phyloP scores from a whole-genome alignment of 2,888 invertebrate genomes.

The Cephalotes varians region DNA sequence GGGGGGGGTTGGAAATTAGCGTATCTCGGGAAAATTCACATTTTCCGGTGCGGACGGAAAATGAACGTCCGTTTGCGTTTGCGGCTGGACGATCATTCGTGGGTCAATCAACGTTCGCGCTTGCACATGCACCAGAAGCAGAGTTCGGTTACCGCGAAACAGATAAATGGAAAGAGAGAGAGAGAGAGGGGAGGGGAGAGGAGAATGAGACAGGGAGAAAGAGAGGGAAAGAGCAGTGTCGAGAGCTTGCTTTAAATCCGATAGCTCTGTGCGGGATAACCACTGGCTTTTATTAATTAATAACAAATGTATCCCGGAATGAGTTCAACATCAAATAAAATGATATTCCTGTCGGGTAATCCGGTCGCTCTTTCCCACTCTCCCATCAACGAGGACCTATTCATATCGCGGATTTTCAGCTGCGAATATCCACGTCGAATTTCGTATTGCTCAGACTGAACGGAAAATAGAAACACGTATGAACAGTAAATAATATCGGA shows the following conservation, averaged over 20 bases:
- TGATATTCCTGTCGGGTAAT: slow-evolving; percentile 80
- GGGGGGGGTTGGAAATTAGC: slow-evolving; percentile 58
- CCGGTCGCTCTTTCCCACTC: slow-evolving; percentile 47
- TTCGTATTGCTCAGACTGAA: background rate
- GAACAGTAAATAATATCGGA: slow-evolving; percentile 24
- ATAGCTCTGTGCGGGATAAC: slow-evolving; percentile 74
- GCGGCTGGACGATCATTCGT: slow-evolving; percentile 70
- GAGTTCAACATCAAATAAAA: slow-evolving; percentile 82
- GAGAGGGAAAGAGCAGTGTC: slow-evolving; percentile 52
- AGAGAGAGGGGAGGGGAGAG: slow-evolving; percentile 15
- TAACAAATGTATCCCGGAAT: slow-evolving; percentile 81
- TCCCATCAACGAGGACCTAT: slow-evolving; percentile 42
- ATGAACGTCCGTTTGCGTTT: slow-evolving; percentile 72
- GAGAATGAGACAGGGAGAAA: background rate
- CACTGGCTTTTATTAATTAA: slow-evolving; percentile 81
- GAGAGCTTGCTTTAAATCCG: slow-evolving; percentile 78
- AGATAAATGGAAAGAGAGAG: slow-evolving; percentile 31
- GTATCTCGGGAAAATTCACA: slow-evolving; percentile 64
- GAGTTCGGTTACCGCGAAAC: slow-evolving; percentile 48
- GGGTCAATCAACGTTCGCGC: slow-evolving; percentile 73
- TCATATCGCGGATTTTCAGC: slow-evolving; percentile 50
- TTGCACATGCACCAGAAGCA: slow-evolving; percentile 52
- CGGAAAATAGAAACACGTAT: slow-evolving; percentile 25
- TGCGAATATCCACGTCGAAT: slow-evolving; percentile 40
- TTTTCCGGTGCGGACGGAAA: slow-evolving; percentile 71